Evolutionary conservation across 2,888 invertebrate genomes (phyloP).

Genomic region (Portevinia maculata): DNA sequence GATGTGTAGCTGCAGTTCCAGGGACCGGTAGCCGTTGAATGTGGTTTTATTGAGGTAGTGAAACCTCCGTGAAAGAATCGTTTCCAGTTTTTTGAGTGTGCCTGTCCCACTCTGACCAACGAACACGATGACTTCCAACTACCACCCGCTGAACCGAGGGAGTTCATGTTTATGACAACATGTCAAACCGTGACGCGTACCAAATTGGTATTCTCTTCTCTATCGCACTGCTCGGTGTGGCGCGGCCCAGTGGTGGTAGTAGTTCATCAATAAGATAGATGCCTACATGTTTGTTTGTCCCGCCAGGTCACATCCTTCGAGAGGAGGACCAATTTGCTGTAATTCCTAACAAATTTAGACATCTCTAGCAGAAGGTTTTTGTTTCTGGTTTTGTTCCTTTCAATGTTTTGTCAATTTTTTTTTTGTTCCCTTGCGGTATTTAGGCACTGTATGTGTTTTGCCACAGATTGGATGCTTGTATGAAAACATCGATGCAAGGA

Average conservation of each 20-base stretch:
- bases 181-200: constrained; percentile 73
- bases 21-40: constrained; percentile 70
- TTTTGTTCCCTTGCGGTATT: constrained; percentile 55
- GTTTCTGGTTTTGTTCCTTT: background rate
- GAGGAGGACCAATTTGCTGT: constrained; percentile 69
- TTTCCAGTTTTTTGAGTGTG: constrained; percentile 40
- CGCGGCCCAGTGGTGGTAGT: constrained; percentile 35
- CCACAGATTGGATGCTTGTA: constrained; percentile 38
- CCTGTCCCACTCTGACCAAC: constrained; percentile 50
- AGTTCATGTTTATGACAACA: constrained; percentile 74
- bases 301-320: constrained; percentile 48
- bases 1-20: constrained; percentile 48
- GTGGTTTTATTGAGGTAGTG: constrained; percentile 74
- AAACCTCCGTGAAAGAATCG: constrained; percentile 66
- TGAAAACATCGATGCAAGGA: constrained; percentile 56
- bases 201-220: constrained; percentile 62
- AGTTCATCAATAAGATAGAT: constrained; percentile 14
- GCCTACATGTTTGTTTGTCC: constrained; percentile 43
- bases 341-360: constrained; percentile 70
- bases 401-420: constrained; percentile 11
- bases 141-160: constrained; percentile 72
- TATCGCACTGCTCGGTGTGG: constrained; percentile 32
- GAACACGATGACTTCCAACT: constrained; percentile 8
- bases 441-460: constrained; percentile 27
- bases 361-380: constrained; percentile 42